A percentile compares a stretch with the other conserved stretches of the same genome.
Evolutionary conservation across 2,113 vertebrate species (phyloP).

Genomic region (Plecturocebus donacophilus): DNA sequence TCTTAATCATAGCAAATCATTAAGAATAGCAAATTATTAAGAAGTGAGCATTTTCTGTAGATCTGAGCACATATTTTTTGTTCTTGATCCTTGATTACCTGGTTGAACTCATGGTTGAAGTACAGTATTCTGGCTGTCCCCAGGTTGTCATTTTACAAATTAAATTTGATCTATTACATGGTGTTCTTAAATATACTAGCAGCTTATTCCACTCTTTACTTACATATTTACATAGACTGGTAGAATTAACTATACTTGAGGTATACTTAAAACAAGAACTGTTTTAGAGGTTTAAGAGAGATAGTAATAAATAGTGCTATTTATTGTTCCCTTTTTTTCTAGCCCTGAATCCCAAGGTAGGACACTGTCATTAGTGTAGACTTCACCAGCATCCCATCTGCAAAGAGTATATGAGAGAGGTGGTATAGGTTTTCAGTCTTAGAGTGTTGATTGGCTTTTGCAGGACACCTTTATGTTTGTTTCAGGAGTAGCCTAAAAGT

Average conservation of each 20-base stretch:
- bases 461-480: neutral
- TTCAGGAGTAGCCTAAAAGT: neutral
- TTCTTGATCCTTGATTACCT: neutral
- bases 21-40: neutral
- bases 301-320: neutral
- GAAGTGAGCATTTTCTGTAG: neutral
- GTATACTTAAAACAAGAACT: neutral
- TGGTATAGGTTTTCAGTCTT: neutral
- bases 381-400: neutral
- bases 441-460: neutral
- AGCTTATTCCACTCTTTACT: neutral
- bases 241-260: neutral
- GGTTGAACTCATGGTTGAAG: neutral
- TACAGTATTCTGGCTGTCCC: neutral
- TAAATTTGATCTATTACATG: neutral
- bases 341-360: neutral
- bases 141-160: slow-evolving; percentile 26
- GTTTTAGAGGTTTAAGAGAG: neutral
- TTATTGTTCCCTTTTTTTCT: neutral
- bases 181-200: neutral
- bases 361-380: neutral
- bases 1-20: too few relatives aligned
- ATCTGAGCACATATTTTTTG: neutral
- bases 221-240: neutral
- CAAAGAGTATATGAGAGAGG: neutral